These are phyloP conservation scores for Pseudobourletiella spinata DNA, from an alignment of 1,140 invertebrate species.

Conservation along the genomic window DNA sequence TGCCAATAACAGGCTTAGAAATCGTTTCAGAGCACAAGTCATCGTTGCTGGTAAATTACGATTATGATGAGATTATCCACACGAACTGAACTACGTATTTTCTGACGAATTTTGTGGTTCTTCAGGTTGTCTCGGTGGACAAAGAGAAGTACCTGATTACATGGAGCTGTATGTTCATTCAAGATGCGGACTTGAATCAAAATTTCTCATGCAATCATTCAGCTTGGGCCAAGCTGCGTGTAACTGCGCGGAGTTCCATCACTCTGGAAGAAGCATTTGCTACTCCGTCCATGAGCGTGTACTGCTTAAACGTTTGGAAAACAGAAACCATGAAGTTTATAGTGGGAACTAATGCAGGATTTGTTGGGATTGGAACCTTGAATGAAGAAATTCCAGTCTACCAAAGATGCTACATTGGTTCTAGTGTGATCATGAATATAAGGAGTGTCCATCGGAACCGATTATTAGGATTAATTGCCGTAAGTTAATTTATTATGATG, in stretches of 20 bases:
- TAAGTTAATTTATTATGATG: background rate
- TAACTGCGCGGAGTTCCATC: conserved; percentile 10
- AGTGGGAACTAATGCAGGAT: conserved; percentile 22
- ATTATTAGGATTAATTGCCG: conserved; percentile 2
- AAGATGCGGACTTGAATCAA: background rate
- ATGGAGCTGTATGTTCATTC: conserved; percentile 13
- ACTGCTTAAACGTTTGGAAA: conserved; percentile 7
- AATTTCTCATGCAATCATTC: background rate
- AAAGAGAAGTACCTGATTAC: background rate
- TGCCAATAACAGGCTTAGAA: conserved; percentile 9
- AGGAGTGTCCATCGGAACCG: background rate
- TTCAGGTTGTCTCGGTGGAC: background rate
- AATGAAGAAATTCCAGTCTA: conserved; percentile 6
- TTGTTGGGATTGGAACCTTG: conserved; percentile 12
- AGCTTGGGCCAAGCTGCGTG: conserved; percentile 17
- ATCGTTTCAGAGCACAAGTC: conserved; percentile 19
- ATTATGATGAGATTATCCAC: too few species aligned
- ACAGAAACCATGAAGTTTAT: conserved; percentile 3
- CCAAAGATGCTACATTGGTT: conserved; percentile 6
- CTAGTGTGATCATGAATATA: conserved; percentile 7
- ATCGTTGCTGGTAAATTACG: conserved; percentile 5
- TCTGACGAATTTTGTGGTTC: too few species aligned
- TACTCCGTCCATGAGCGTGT: background rate
- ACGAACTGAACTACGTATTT: too few species aligned
- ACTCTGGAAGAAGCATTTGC: background rate